A percentile compares a stretch with the other conserved stretches of the same genome.
Evolutionary conservation across 1,140 invertebrate species (phyloP).

Genomic region (Nilaparvata lugens): DNA sequence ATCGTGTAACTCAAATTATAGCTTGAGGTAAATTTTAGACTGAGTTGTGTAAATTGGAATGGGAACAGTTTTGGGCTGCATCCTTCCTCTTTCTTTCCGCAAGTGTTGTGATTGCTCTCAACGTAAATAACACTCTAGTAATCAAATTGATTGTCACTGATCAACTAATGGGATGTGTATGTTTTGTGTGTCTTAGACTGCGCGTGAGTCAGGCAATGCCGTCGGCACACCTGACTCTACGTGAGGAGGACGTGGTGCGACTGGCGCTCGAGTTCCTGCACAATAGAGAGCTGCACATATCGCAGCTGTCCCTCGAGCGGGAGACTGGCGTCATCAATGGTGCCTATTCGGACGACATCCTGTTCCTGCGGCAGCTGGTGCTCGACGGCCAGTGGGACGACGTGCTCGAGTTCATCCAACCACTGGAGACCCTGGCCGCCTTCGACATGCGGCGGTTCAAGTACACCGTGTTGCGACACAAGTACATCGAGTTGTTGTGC

Average conservation of each 20-base stretch:
- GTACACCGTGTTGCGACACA: conserved; percentile 81
- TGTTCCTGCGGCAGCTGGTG: conserved; percentile 89
- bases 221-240: conserved; percentile 69
- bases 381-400: conserved; percentile 98
- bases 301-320: conserved; percentile 84
- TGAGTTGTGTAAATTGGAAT: too few relatives aligned
- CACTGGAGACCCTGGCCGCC: conserved; percentile 69
- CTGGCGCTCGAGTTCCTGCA: conserved; percentile 87
- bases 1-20: too few relatives aligned
- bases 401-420: conserved; percentile 91
- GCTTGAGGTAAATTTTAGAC: too few relatives aligned
- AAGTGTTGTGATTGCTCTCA: too few relatives aligned
- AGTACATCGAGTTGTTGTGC: conserved; percentile 90
- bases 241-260: conserved; percentile 86
- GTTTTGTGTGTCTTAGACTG: conserved; percentile 39
- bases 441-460: conserved; percentile 75
- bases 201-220: conserved; percentile 62
- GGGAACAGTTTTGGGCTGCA: too few relatives aligned
- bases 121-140: too few relatives aligned
- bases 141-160: too few relatives aligned
- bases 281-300: conserved; percentile 79
- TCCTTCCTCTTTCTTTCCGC: too few relatives aligned
- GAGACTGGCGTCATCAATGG: conserved; percentile 95
- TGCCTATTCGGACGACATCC: conserved; percentile 79
- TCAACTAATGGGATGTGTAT: neutral